A percentile compares a stretch with the other conserved stretches of the same genome.
Conservation (phyloP, 2,888 invertebrate genomes). For the Terebella lapidaria region DNA sequence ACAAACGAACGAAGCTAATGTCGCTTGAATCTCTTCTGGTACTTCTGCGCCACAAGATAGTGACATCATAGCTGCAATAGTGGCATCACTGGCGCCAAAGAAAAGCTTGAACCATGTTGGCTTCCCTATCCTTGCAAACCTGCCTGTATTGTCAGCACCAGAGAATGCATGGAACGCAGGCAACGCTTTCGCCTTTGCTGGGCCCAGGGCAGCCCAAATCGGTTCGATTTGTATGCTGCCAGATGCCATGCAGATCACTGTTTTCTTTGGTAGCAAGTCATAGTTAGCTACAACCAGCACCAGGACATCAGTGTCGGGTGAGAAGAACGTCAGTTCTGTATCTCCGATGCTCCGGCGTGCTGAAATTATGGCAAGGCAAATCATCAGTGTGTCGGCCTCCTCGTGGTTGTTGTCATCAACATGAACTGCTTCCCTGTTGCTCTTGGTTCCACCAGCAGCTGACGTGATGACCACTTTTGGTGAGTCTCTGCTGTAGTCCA, state of each 20-base stretch:
- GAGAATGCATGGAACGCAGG: background rate
- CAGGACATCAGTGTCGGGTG: background rate
- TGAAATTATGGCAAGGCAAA: background rate
- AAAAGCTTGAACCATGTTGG: background rate
- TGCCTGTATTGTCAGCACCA: background rate
- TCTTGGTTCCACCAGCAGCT: constrained; percentile 10
- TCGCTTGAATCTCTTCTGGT: background rate
- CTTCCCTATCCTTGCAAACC: background rate
- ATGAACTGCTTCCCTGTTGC: too few species aligned
- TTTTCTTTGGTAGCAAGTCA: background rate
- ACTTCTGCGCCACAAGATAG: background rate
- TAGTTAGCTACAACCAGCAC: background rate
- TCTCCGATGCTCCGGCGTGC: background rate
- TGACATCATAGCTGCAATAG: background rate
- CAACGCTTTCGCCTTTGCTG: background rate
- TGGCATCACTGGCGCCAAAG: background rate
- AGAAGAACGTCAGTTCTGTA: background rate
- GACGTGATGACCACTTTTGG: constrained; percentile 12
- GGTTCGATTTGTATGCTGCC: background rate
- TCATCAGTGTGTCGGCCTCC: too few species aligned
- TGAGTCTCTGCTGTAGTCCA: constrained; percentile 12
- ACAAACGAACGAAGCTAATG: background rate
- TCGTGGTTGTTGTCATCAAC: too few species aligned
- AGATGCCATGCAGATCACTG: background rate
- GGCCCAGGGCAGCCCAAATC: background rate